Percentiles rank a stretch among this genome's conserved stretches.
These are phyloP conservation scores for Zoanthus solanderi DNA, from an alignment of 92 coral and sea anemone genomes.

Conservation along the genomic window DNA sequence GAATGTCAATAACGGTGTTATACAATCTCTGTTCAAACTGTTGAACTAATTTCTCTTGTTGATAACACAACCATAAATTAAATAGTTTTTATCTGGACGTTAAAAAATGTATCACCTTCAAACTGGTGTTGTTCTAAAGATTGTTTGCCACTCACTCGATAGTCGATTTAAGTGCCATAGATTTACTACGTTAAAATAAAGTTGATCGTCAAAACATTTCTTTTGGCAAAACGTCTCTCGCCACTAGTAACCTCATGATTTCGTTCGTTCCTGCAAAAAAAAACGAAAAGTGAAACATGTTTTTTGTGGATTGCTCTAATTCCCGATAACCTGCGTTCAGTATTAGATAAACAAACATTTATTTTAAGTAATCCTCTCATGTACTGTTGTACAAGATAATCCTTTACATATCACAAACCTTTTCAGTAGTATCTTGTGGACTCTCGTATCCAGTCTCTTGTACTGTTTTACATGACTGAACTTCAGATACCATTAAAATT, in stretches of 20 bases:
- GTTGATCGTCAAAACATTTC: conserved; percentile 13
- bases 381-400: neutral
- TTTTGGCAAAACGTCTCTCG: conserved; percentile 72
- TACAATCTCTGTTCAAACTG: too few relatives aligned
- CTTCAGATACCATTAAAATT: neutral
- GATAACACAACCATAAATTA: too few relatives aligned
- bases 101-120: neutral
- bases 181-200: neutral
- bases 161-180: neutral
- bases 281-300: neutral
- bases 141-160: neutral
- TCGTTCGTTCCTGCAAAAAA: conserved; percentile 79
- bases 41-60: too few relatives aligned
- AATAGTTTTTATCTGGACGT: neutral
- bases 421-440: conserved; percentile 81
- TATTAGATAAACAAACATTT: too few relatives aligned
- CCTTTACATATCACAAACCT: conserved; percentile 32
- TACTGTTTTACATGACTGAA: conserved; percentile 39
- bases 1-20: too few relatives aligned
- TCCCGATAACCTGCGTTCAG: neutral
- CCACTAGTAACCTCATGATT: conserved; percentile 73
- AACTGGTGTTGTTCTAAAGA: neutral
- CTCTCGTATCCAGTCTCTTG: conserved; percentile 69
- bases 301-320: neutral
- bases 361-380: neutral